These are phyloP conservation scores for Butorides virescens DNA, from an alignment of 2,113 vertebrate species.

Conservation along the genomic window DNA sequence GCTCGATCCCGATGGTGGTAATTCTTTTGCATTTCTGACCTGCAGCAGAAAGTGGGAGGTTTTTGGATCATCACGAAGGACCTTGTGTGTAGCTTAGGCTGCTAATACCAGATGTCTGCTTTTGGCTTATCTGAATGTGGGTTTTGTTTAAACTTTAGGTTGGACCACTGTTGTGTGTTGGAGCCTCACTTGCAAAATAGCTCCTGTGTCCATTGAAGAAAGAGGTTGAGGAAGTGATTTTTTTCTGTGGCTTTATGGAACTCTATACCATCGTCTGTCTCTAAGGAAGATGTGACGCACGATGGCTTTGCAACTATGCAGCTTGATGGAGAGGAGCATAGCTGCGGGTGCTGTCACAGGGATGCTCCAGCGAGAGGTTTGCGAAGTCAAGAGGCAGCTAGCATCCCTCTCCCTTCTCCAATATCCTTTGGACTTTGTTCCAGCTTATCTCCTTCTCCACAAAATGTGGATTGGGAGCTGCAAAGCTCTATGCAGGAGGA, in stretches of 20 bases:
- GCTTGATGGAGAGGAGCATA: background rate
- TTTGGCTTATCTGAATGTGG: background rate
- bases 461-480: background rate
- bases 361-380: background rate
- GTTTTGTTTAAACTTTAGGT: background rate
- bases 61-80: background rate
- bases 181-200: background rate
- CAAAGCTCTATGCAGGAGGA: background rate
- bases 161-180: background rate
- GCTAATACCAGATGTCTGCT: background rate
- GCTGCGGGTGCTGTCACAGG: background rate
- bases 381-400: background rate
- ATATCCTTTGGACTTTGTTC: background rate
- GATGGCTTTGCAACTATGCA: slow-evolving; percentile 32
- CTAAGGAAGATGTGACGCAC: slow-evolving; percentile 52
- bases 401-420: background rate
- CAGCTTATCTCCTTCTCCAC: background rate
- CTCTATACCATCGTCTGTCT: background rate
- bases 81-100: background rate
- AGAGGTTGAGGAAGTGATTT: background rate
- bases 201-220: background rate
- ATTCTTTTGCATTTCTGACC: background rate
- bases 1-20: background rate
- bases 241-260: slow-evolving; percentile 39
- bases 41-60: background rate